Percentiles rank a stretch among this genome's conserved stretches.
Evolutionary conservation across 2,888 invertebrate genomes (phyloP).

Genomic region (Metellina segmentata): DNA sequence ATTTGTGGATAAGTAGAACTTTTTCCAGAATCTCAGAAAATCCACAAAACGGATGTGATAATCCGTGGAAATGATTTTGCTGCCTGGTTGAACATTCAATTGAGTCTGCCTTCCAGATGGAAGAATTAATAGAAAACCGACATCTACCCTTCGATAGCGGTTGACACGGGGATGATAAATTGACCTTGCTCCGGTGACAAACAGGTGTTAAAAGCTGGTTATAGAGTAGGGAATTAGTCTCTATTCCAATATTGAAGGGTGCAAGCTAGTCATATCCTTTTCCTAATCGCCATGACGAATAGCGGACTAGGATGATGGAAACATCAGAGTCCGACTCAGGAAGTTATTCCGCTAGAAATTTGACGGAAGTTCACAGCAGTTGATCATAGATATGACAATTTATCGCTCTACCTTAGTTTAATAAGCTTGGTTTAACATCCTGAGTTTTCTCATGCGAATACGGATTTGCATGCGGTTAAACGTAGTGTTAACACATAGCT

Average conservation of each 20-base stretch:
- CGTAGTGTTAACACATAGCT: not conserved
- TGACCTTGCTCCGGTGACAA: constrained; percentile 53
- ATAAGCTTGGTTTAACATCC: constrained; percentile 61
- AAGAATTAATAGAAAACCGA: constrained; percentile 64
- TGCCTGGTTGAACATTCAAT: constrained; percentile 39
- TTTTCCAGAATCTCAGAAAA: constrained; percentile 39
- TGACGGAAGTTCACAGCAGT: constrained; percentile 53
- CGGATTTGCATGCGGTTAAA: constrained; percentile 4
- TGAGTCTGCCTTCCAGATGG: constrained; percentile 45
- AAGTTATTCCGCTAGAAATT: constrained; percentile 59
- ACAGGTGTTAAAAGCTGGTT: constrained; percentile 69
- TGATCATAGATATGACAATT: constrained; percentile 63
- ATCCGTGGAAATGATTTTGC: constrained; percentile 31
- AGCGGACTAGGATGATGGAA: constrained; percentile 30
- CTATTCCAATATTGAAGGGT: not conserved
- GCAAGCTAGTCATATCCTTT: constrained; percentile 56
- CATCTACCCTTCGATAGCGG: constrained; percentile 24
- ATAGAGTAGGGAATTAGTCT: constrained; percentile 38
- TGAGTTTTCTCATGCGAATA: constrained; percentile 39
- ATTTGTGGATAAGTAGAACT: not conserved
- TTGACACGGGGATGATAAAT: constrained; percentile 61
- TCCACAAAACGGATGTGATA: constrained; percentile 27
- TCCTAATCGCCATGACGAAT: constrained; percentile 64
- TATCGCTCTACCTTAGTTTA: constrained; percentile 55
- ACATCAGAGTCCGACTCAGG: constrained; percentile 45